A percentile compares a stretch with the other conserved stretches of the same genome.
Evolutionary conservation across 1,140 invertebrate species (phyloP).

Genomic region (Trypoxylus dichotomus): DNA sequence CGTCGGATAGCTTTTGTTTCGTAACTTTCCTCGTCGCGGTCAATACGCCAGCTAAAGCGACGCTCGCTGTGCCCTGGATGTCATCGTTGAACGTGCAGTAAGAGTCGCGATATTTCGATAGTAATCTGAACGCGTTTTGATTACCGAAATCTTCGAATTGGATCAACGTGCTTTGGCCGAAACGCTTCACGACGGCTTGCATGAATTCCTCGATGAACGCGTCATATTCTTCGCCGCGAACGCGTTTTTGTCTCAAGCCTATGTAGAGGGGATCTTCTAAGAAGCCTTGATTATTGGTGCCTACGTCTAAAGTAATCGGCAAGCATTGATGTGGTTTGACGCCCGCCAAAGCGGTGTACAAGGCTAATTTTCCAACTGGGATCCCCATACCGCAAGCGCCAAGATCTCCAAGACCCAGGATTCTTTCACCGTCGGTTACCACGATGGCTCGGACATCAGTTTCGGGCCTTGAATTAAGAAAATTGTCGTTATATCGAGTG

Average conservation of each 20-base stretch:
- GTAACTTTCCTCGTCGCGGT: conserved; percentile 75
- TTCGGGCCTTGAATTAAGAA: conserved; percentile 66
- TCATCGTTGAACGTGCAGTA: conserved; percentile 97
- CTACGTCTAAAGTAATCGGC: conserved; percentile 90
- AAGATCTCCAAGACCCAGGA: conserved; percentile 91
- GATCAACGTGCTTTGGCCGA: conserved; percentile 78
- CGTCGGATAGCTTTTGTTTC: conserved; percentile 73
- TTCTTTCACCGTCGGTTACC: conserved; percentile 94
- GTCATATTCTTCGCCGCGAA: conserved; percentile 83
- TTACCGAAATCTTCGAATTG: conserved; percentile 97
- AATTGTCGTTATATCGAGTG: too few relatives aligned
- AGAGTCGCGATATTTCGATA: conserved; percentile 79
- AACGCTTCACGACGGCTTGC: conserved; percentile 82
- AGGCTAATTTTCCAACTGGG: conserved; percentile 88
- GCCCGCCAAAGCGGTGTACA: conserved; percentile 91
- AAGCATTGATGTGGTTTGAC: conserved; percentile 92
- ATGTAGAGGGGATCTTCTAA: conserved; percentile 91
- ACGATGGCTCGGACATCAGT: conserved; percentile 89
- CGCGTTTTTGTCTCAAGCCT: conserved; percentile 81
- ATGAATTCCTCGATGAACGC: conserved; percentile 98
- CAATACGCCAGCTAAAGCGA: conserved; percentile 89
- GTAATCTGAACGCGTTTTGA: conserved; percentile 82
- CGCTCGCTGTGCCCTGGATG: conserved; percentile 89
- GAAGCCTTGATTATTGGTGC: conserved; percentile 85
- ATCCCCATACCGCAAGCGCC: conserved; percentile 96